Percentiles rank a stretch among this genome's conserved stretches.
phyloP scores from a whole-genome alignment of 1,140 invertebrate species.

The Ceratitis capitata region DNA sequence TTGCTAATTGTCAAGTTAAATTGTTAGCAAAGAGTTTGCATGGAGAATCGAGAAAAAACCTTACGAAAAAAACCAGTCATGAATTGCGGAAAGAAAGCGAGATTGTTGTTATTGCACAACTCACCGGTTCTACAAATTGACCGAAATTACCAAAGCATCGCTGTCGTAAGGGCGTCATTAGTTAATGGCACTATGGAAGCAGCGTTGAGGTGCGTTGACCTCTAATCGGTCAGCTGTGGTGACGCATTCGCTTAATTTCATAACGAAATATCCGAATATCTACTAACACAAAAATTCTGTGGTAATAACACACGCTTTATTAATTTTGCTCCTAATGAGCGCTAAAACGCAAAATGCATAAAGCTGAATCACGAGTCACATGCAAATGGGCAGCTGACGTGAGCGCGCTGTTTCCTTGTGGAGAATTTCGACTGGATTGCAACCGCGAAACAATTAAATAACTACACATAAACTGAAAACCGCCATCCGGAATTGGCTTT shows the following conservation, averaged over 20 bases:
- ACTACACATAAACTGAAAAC: no score
- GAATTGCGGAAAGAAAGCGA: background rate
- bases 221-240: background rate
- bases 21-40: background rate
- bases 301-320: background rate
- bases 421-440: no score
- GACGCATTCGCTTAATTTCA: background rate
- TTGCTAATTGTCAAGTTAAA: constrained; percentile 22
- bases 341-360: no score
- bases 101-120: background rate
- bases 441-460: no score
- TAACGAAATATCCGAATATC: background rate
- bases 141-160: no score
- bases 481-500: no score
- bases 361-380: no score
- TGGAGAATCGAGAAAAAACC: background rate
- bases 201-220: background rate
- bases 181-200: background rate
- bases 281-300: background rate
- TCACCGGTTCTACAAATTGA: background rate
- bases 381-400: background rate
- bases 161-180: background rate
- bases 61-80: no score
- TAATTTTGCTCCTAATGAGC: background rate
- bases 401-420: background rate